These are phyloP conservation scores for Grallaria varia DNA, from an alignment of 2,113 vertebrate genomes.

Conservation along the genomic window DNA sequence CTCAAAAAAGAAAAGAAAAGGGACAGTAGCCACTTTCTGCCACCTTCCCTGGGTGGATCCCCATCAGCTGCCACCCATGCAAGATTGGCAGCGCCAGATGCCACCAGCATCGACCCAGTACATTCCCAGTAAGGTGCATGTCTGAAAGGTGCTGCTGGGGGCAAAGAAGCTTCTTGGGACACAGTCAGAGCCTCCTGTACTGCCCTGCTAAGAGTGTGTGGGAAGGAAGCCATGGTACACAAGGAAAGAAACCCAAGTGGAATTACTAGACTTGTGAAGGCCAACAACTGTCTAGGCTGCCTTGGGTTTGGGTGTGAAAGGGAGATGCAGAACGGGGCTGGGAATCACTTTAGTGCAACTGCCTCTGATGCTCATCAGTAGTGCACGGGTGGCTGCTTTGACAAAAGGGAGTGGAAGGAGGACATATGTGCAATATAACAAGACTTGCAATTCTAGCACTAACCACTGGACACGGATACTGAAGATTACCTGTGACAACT, in stretches of 20 bases:
- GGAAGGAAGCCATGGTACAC: not conserved
- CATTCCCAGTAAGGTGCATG: constrained; percentile 36
- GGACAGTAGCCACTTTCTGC: constrained; percentile 36
- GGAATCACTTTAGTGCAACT: constrained; percentile 13
- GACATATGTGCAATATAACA: constrained; percentile 26
- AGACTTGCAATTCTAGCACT: constrained; percentile 49
- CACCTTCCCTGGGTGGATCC: not conserved
- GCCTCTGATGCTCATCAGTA: not conserved
- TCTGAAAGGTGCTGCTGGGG: constrained; percentile 28
- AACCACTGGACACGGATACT: constrained; percentile 26
- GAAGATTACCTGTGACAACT: constrained; percentile 30
- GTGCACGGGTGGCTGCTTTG: not conserved
- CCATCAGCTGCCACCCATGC: not conserved
- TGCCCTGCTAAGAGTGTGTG: not conserved
- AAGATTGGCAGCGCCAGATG: not conserved
- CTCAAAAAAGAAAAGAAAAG: constrained; percentile 45
- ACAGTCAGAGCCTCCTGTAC: not conserved
- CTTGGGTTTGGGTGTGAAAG: not conserved
- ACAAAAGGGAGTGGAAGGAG: not conserved
- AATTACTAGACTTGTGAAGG: not conserved
- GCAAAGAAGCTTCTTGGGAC: not conserved
- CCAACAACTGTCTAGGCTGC: not conserved
- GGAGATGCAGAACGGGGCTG: not conserved
- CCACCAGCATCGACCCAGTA: not conserved
- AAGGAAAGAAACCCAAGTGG: not conserved